Base-by-base conservation (phyloP, 2,797 vertebrate species). In the Chaunax sp. region DNA sequence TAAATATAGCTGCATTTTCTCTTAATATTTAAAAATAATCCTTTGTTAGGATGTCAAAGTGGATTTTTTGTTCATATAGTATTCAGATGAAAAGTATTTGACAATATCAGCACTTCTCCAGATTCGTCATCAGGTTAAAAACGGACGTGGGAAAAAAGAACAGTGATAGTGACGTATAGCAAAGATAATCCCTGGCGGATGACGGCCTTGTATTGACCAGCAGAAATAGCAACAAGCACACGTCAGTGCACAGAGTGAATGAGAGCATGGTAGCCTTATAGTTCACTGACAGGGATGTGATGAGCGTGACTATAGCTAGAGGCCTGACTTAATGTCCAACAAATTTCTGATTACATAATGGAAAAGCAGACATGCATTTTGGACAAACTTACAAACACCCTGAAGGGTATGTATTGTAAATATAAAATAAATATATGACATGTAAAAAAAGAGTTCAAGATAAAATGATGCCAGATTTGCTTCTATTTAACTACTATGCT, bases 221-320 rank as follows among this genome's bases (percentile, higher is more conserved):
- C 49, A 61, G 33, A 23, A 54, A 46, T 40, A 46, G 50, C 52
- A 30, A 20, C 46, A 40, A 28, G 58, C 45, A 25, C 43, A 60
- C 10, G 41, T 65, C 65, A 59, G 52, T 26, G 62, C 55, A 28
- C 16, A 15, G 18, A 33, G 19, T n/a, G 15, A 33, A 45, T 33
- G 16, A 59, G 56, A 23, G 19, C 58, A 20, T 19, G 16, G 35
- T 30, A 20, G 23, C 40, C 8, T n/a, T 14, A 11, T 1, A 14
- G 15, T 1, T 52, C n/a, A 20, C 40, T n/a, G 11, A 13, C 10
- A 40, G 25, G 3, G 23, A n/a, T 57, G 25, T 23, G 37, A 33
- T 23, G 53, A 43, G 52, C 56, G 52, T 47, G 44, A 58, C 33
- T 16, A 14, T 0, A 30, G 40, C 28, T 12, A 1, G 19, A 12